Evolutionary conservation across 2,113 vertebrate species (phyloP).

Genomic region (Thunnus thynnus): DNA sequence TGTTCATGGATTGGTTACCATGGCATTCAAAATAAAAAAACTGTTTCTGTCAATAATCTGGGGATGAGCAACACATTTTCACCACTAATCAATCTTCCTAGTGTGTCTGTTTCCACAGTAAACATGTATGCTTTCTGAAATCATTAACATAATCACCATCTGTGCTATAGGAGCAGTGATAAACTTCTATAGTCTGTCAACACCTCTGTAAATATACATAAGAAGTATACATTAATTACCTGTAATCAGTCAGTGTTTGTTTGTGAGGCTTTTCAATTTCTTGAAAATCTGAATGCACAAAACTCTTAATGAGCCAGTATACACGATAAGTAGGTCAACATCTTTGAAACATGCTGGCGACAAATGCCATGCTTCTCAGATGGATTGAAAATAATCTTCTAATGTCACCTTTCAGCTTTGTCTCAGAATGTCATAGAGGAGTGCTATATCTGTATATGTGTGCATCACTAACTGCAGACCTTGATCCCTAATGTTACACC

Average conservation of each 20-base stretch:
- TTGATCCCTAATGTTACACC: neutral
- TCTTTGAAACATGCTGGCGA: neutral
- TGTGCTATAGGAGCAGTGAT: neutral
- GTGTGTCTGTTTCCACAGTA: neutral
- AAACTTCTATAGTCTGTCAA: neutral
- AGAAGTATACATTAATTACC: too few species aligned
- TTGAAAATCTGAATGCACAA: slow-evolving; percentile 6
- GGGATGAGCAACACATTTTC: neutral
- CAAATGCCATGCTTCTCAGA: neutral
- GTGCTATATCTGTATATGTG: neutral
- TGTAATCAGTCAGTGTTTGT: neutral
- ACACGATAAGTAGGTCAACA: slow-evolving; percentile 32
- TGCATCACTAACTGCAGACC: neutral
- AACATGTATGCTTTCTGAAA: neutral
- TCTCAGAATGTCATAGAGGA: neutral
- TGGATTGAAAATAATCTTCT: slow-evolving; percentile 32
- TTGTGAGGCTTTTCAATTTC: slow-evolving; percentile 10
- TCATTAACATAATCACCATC: neutral
- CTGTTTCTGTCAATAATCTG: neutral
- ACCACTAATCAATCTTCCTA: too few species aligned
- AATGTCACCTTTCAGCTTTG: slow-evolving; percentile 1
- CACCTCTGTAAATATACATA: neutral
- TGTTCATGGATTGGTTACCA: neutral
- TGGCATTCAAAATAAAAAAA: neutral
- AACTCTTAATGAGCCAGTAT: neutral